A percentile compares a stretch with the other conserved stretches of the same genome.
Evolutionary conservation across 2,113 vertebrate species (phyloP).

Genomic region (Mola mola): DNA sequence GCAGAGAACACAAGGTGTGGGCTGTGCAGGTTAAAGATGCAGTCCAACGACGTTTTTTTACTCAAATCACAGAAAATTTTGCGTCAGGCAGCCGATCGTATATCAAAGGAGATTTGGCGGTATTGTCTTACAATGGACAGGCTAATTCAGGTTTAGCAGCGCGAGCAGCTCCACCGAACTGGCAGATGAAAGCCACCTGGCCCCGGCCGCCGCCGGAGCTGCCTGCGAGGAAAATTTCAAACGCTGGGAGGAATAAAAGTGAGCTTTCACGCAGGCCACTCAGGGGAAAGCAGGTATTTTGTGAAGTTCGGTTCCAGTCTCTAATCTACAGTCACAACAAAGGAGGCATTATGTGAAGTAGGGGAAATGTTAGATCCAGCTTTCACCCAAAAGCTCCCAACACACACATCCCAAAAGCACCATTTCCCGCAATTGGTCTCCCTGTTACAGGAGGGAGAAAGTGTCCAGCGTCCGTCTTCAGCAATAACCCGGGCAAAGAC

Average conservation of each 20-base stretch:
- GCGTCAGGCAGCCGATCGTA: constrained; percentile 22
- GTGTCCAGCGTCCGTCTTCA: too few relatives aligned
- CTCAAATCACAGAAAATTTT: constrained; percentile 22
- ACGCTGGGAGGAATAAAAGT: constrained; percentile 78
- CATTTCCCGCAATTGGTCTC: constrained; percentile 74
- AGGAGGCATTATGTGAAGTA: constrained; percentile 79
- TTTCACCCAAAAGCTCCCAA: constrained; percentile 18
- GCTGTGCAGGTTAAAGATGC: too few relatives aligned
- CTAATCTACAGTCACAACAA: constrained; percentile 86
- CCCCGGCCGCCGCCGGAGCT: constrained; percentile 59
- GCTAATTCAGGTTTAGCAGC: constrained; percentile 80
- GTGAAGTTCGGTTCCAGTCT: constrained; percentile 78
- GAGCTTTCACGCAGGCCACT: constrained; percentile 82
- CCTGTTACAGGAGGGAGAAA: too few relatives aligned
- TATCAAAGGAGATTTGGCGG: constrained; percentile 50
- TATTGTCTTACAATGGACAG: constrained; percentile 48
- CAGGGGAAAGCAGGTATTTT: constrained; percentile 66
- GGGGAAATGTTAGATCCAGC: constrained; percentile 81
- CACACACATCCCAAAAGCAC: constrained; percentile 37
- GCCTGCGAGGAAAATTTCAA: constrained; percentile 81
- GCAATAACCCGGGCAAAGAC: too few relatives aligned
- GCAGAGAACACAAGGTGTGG: too few relatives aligned
- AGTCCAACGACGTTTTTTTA: too few relatives aligned
- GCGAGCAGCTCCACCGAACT: constrained; percentile 19
- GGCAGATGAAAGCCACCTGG: constrained; percentile 59